Evolutionary conservation across 1,140 invertebrate species (phyloP).

Genomic region (Arion vulgaris): DNA sequence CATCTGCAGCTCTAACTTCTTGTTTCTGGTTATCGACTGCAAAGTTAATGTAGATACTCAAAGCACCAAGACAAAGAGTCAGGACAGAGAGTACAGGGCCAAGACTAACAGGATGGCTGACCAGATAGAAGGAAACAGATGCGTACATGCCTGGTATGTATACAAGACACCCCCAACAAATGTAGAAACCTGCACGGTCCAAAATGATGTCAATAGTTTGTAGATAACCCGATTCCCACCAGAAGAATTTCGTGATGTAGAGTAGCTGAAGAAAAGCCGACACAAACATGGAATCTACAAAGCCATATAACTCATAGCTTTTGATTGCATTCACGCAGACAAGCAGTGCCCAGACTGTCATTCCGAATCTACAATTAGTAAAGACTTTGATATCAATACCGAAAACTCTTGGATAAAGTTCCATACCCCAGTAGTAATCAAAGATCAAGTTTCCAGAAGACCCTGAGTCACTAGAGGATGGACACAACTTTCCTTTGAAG

Average conservation of each 20-base stretch:
- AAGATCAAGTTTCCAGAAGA: constrained; percentile 72
- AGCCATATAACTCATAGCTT: constrained; percentile 71
- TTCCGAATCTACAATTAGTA: constrained; percentile 76
- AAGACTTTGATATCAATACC: constrained; percentile 72
- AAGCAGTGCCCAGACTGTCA: constrained; percentile 77
- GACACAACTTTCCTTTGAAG: constrained; percentile 70
- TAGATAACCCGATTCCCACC: constrained; percentile 80
- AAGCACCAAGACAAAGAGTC: constrained; percentile 71
- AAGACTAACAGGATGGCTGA: constrained; percentile 70
- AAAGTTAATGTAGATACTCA: constrained; percentile 75
- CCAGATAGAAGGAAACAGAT: constrained; percentile 75
- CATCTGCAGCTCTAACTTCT: constrained; percentile 70
- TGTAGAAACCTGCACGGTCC: constrained; percentile 78
- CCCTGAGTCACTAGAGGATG: constrained; percentile 65
- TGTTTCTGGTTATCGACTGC: constrained; percentile 75
- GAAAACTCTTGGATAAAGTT: constrained; percentile 76
- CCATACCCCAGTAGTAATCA: constrained; percentile 78
- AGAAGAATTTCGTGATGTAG: constrained; percentile 79
- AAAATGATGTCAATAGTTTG: constrained; percentile 78
- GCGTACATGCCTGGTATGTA: constrained; percentile 77
- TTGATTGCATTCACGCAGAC: constrained; percentile 71
- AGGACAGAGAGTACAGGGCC: constrained; percentile 60
- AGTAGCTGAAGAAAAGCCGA: constrained; percentile 73
- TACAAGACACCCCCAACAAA: constrained; percentile 77
- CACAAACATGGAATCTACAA: constrained; percentile 73